Base-by-base conservation (phyloP, 2,113 vertebrate species). In the Serranochromis macrocephalus region DNA sequence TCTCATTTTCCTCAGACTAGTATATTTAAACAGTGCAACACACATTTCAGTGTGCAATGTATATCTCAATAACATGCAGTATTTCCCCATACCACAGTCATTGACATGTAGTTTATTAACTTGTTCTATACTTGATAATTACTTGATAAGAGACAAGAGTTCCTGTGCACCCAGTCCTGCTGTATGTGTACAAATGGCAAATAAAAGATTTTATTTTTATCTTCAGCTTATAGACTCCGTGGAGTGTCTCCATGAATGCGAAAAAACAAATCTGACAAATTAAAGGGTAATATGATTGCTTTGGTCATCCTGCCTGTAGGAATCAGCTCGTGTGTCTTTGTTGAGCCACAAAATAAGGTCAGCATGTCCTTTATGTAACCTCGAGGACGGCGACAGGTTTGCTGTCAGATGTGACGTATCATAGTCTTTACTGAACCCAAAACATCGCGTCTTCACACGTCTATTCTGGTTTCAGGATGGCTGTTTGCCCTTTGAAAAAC, bases 401-500 rank as follows among this genome's bases (percentile, higher is more conserved):
- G 78, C n/a, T 71, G 80, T 89, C 81, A 36, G 12, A 88, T 63
- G 87, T 54, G 63, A 80, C 63, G 24, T 29, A 80, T 85, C 79
- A 7, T 49, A 71, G 84, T 82, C 78, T 86, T 51, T 16, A 47
- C 53, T 71, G 13, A 83, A 85, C 79, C 55, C 40, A 78, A 91
- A 86, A 79, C 68, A 38, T 9, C 13, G 58, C 75, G 83, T 91
- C 82, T 57, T 89, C 80, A 87, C 68, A 71, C 45, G 3, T 90
- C 80, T 58, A 45, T 87, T 88, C 87, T 75, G 81, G 80, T 83
- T 89, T 66, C 49, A 73, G 73, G 58, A 42, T 31, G 45, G 9
- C 79, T 4, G 5, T 82, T 88, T 87, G 81, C 80, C 85, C 71
- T 84, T 90, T 88, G 66, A 73, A 87, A 86, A 89, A 88, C 63